These are phyloP conservation scores for Poeciliopsis presidionis DNA, from an alignment of 2,797 vertebrate genomes.

Conservation along the genomic window DNA sequence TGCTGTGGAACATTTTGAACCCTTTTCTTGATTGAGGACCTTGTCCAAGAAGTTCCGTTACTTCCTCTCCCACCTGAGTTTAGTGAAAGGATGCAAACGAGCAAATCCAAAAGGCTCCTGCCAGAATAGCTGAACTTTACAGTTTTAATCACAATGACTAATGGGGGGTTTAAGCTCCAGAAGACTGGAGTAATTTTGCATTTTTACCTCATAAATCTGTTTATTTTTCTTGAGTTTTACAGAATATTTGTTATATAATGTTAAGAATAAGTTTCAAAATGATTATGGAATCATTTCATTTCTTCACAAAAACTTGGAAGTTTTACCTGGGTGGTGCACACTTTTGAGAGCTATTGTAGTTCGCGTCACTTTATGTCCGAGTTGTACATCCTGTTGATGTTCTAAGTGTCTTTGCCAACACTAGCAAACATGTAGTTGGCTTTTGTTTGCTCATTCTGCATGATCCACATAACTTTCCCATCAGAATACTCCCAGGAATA, in stretches of 20 bases:
- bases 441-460: neutral
- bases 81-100: neutral
- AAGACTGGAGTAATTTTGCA: neutral
- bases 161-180: neutral
- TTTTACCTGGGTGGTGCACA: neutral
- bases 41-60: too few species aligned
- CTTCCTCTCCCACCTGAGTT: neutral
- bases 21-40: neutral
- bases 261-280: neutral
- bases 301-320: neutral
- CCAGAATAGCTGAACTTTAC: neutral
- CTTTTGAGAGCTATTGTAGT: neutral
- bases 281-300: neutral
- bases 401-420: neutral
- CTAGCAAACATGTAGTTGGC: neutral
- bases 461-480: neutral
- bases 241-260: neutral
- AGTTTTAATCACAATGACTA: neutral
- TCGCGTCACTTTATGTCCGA: neutral
- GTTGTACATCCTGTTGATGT: neutral
- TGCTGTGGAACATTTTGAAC: neutral
- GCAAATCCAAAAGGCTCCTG: too few species aligned
- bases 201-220: neutral
- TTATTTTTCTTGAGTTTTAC: neutral
- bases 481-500: neutral